Percentiles rank a stretch among this genome's conserved stretches.
Evolutionary conservation across 2,797 vertebrate species (phyloP).

Genomic region (Chelon labrosus): DNA sequence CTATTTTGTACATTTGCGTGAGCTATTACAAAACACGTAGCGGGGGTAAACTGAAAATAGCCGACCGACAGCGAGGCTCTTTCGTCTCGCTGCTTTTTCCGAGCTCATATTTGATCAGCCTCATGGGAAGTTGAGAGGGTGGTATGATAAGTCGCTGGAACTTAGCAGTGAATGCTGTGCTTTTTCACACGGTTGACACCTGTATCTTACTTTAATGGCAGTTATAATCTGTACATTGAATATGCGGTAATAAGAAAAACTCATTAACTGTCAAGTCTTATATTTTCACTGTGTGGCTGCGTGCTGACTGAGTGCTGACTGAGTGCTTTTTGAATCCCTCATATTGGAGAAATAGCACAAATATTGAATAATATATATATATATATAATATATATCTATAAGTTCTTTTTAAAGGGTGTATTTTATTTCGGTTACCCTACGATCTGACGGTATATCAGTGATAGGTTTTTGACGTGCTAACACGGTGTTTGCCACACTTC

Average conservation of each 20-base stretch:
- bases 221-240: conserved; percentile 41
- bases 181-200: conserved; percentile 47
- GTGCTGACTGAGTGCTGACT: conserved; percentile 58
- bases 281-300: conserved; percentile 55
- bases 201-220: conserved; percentile 27
- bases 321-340: conserved; percentile 53
- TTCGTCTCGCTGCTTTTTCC: conserved; percentile 29
- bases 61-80: conserved; percentile 24
- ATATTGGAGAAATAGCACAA: conserved; percentile 72
- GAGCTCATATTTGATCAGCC: conserved; percentile 32
- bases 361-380: conserved; percentile 39
- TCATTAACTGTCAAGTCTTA: conserved; percentile 48
- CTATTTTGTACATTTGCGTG: conserved; percentile 38
- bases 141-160: conserved; percentile 29
- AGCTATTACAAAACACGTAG: conserved; percentile 31
- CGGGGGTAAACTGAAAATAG: conserved; percentile 31
- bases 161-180: conserved; percentile 56
- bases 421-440: conserved; percentile 52
- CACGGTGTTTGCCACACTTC: conserved; percentile 43
- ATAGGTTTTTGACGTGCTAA: conserved; percentile 51
- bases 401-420: conserved; percentile 47
- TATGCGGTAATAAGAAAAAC: conserved; percentile 57
- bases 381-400: conserved; percentile 15
- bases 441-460: conserved; percentile 46
- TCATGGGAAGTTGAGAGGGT: conserved; percentile 14